These are phyloP conservation scores for Helicoverpa armigera DNA, from an alignment of 1,140 invertebrate genomes.

Conservation along the genomic window DNA sequence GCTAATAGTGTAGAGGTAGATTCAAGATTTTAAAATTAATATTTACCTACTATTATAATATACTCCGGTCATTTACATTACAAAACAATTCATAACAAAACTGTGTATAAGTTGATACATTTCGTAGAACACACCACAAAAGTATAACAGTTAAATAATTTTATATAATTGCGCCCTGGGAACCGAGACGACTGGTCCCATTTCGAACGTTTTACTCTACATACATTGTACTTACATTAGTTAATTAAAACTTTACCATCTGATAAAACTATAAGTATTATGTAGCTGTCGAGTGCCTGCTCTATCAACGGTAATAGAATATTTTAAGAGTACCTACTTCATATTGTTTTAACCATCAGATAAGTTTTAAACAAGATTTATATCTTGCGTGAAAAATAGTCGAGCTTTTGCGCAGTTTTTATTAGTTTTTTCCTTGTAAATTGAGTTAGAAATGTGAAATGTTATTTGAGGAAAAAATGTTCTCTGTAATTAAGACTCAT, in stretches of 20 bases:
- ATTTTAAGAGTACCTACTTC: slow-evolving; percentile 17
- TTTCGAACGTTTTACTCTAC: slow-evolving; percentile 9
- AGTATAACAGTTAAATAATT: slow-evolving; percentile 14
- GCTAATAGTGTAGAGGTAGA: too few relatives aligned
- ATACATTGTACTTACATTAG: slow-evolving; percentile 28
- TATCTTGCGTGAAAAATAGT: slow-evolving; percentile 22
- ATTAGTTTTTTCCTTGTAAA: not conserved
- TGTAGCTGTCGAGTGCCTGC: slow-evolving; percentile 28
- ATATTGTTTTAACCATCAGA: slow-evolving; percentile 45
- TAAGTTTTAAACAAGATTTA: slow-evolving; percentile 26
- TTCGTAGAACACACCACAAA: not conserved
- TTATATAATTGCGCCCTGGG: slow-evolving; percentile 25
- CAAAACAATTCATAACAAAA: not conserved
- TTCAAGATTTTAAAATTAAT: too few relatives aligned
- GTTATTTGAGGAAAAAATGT: not conserved
- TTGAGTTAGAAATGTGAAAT: not conserved
- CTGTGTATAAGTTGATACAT: not conserved
- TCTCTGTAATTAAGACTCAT: too few relatives aligned
- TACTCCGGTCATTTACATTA: not conserved
- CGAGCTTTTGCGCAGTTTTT: slow-evolving; percentile 11
- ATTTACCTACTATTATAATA: too few relatives aligned
- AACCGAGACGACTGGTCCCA: slow-evolving; percentile 24
- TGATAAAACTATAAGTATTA: slow-evolving; percentile 36
- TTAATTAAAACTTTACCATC: slow-evolving; percentile 46
- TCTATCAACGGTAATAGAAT: slow-evolving; percentile 30